Base-by-base conservation (phyloP, 2,113 vertebrate genomes). In the Bos javanicus region DNA sequence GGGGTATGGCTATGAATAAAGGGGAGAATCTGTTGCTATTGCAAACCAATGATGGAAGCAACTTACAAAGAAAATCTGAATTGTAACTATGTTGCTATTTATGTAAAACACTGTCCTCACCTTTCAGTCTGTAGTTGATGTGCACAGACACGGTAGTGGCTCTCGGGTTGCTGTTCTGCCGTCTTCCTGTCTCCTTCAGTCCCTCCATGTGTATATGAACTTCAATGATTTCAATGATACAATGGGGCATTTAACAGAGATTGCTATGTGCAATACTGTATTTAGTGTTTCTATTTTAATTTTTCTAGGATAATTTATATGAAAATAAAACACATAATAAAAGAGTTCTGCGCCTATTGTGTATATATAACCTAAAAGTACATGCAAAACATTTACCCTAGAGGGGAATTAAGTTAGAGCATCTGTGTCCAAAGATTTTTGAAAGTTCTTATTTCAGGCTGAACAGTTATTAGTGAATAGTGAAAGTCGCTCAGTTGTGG, bases 261-360 rank as follows among this genome's bases (percentile, higher is more conserved):
- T 98, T 98, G 97, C 99, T 98, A 99, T 99, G 99, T 99, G 99
- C 99, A 99, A 99, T 99, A 99, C 97, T 99, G 98, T 99, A 99
- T 99, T 98, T 99, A 99, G 99, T 99, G 99, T 99, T 99, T 99
- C 99, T 99, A 99, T 99, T 99, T 97, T 98, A 97, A 99, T 98
- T 99, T 99, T 99, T 99, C 98, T 99, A 99, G 98, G 98, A 98
- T 98, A 98, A 99, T 99, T 99, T 99, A 99, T 99, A 99, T 99
- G 98, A 99, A 99, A 99, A 99, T 99, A 99, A 99, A 99, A 99
- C 98, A 98, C 99, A 99, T 98, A 99, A 99, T 98, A 98, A 97
- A 92, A 95, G 48, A 90, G 86, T 87, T 98, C 92, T 83, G 48
- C 92, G 92, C 88, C 95, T 92, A 1, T 71, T 57, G n/a, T 74